Conservation (phyloP, 1,140 invertebrate species). For the Caenorhabditis briggsae region DNA sequence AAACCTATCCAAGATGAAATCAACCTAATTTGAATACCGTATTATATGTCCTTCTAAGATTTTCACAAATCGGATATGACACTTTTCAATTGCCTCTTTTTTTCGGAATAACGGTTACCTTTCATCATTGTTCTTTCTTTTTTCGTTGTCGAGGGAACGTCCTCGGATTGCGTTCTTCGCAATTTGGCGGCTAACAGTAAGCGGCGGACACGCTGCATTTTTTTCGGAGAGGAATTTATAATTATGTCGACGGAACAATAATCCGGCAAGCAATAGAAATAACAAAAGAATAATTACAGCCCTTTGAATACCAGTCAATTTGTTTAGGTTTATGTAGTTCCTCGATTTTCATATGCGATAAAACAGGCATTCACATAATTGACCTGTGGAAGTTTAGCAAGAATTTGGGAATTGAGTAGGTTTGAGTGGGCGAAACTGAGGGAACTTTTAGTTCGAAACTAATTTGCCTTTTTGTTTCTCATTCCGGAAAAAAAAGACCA, state of each 20-base stretch:
- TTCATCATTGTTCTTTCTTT: slow-evolving; percentile 35
- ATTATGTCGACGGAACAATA: neutral
- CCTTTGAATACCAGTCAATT: slow-evolving; percentile 23
- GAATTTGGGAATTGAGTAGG: neutral
- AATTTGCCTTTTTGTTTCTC: slow-evolving; percentile 28
- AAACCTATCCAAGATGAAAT: neutral
- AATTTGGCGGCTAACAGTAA: slow-evolving; percentile 38
- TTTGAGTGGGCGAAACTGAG: no score
- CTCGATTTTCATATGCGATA: neutral
- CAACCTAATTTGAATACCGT: slow-evolving; percentile 31
- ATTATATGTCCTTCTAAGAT: neutral
- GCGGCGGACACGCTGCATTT: slow-evolving; percentile 51
- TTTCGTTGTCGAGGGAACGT: slow-evolving; percentile 33
- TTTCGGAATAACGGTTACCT: slow-evolving; percentile 35
- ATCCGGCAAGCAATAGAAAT: neutral
- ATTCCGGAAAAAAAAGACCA: slow-evolving; percentile 8
- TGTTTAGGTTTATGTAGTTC: neutral
- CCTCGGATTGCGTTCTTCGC: slow-evolving; percentile 50
- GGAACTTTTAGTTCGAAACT: slow-evolving; percentile 39
- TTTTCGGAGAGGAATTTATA: neutral
- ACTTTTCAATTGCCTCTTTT: neutral
- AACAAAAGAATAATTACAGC: slow-evolving; percentile 27
- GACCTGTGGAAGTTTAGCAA: neutral
- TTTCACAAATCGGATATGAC: slow-evolving; percentile 2
- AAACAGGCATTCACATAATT: neutral